Evolutionary conservation across 2,888 invertebrate species (phyloP), one percentile per base, ranked within the genome.

Genomic region (Lordiphosa fenestrarum): DNA sequence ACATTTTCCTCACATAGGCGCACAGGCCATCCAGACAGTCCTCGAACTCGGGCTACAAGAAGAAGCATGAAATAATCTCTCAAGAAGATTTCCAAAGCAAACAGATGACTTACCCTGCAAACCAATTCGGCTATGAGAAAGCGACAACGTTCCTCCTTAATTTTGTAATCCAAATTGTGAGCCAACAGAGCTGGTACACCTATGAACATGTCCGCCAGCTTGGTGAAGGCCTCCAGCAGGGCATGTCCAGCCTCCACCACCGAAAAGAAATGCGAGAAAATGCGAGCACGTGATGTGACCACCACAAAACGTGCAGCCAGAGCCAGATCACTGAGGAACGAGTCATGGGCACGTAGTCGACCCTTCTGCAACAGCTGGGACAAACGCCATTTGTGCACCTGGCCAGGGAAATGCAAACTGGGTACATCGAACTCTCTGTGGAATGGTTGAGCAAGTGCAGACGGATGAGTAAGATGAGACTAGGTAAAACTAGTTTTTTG

Each of bases 41-140:
- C 85, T 95, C 95, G 86, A 95, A 94, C 86, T 95, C 96, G 2
- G 95, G 92, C 96, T 96, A 83, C 4, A 2, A 42, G 1, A 51
- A n/a, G 12, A 12, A 90, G 84, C 7, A n/a, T 7, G 9, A 23
- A 42, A 0, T 15, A n/a, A 35, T 33, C 10, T 33, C 12, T 15
- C n/a, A n/a, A 2, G 4, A 2, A 30, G 33, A 6, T 13, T 2
- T 7, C 5, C 9, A 0, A n/a, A 52, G 6, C 15, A 6, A 7
- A 7, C 7, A 3, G 9, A 36, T 23, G 6, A 89, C 91, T 90
- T 91, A 97, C 97, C 91, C 94, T 93, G 89, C 97, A 96, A 72
- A 96, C 94, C 48, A 98, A 91, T 90, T 98, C 98, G 2, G 98
- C 97, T 4, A 98, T 96, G 51, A 98, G 91, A 90, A 96, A 97